phyloP scores from a whole-genome alignment of 2,797 vertebrate species.

The Neosilurus hyrtlii region DNA sequence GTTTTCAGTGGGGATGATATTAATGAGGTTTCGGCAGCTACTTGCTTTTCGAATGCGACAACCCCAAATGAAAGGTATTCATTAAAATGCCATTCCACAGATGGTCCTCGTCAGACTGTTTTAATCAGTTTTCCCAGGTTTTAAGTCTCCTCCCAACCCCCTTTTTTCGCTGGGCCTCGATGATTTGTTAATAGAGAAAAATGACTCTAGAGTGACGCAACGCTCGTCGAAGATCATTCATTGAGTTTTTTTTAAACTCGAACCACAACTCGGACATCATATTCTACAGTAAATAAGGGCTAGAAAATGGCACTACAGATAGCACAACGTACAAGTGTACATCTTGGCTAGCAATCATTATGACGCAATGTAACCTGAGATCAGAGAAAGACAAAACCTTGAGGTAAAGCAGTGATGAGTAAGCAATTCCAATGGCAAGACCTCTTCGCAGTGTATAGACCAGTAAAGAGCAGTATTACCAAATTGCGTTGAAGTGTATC shows the following conservation, averaged over 20 bases:
- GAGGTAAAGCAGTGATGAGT: constrained; percentile 26
- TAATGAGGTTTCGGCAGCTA: constrained; percentile 53
- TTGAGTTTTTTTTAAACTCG: constrained; percentile 15
- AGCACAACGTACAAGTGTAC: neutral
- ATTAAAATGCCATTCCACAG: constrained; percentile 57
- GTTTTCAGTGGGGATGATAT: constrained; percentile 34
- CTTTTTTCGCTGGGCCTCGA: constrained; percentile 33
- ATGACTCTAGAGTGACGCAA: constrained; percentile 32
- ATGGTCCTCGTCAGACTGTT: constrained; percentile 59
- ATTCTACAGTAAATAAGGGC: neutral
- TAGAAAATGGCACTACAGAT: neutral
- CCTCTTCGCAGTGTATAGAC: constrained; percentile 19
- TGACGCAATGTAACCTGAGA: constrained; percentile 27
- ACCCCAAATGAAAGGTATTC: constrained; percentile 54
- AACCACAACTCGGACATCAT: constrained; percentile 16
- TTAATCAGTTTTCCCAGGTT: constrained; percentile 54
- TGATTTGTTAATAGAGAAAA: constrained; percentile 53
- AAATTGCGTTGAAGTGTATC: neutral
- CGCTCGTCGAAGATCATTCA: constrained; percentile 9
- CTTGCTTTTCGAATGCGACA: constrained; percentile 40
- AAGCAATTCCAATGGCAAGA: constrained; percentile 19
- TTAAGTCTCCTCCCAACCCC: constrained; percentile 1
- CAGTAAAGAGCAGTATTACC: neutral
- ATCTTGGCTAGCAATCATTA: constrained; percentile 6
- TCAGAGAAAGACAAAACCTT: constrained; percentile 18